phyloP scores from a whole-genome alignment of 2,113 vertebrate species.

The Ailuropoda melanoleuca region DNA sequence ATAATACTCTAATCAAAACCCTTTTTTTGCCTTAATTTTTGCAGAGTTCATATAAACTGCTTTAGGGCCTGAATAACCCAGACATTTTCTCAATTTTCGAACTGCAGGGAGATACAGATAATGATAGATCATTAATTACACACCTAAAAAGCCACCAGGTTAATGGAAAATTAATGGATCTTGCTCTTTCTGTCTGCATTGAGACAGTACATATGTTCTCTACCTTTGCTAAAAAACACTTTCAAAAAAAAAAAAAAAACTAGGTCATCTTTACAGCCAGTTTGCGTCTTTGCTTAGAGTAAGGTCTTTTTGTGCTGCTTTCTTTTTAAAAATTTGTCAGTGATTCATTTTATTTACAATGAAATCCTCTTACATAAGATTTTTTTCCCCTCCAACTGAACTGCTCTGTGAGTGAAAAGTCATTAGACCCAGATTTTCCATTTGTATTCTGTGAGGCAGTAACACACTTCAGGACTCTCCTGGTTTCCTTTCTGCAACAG shows the following conservation, averaged over 20 bases:
- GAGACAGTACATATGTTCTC: neutral
- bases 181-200: neutral
- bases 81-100: neutral
- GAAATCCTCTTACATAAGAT: conserved; percentile 26
- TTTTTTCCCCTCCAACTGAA: neutral
- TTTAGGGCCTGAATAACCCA: conserved; percentile 29
- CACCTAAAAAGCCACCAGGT: neutral
- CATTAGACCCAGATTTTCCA: conserved; percentile 50
- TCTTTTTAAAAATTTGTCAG: conserved; percentile 33
- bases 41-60: conserved; percentile 2
- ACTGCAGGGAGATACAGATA: neutral
- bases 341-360: conserved; percentile 68
- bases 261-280: neutral
- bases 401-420: conserved; percentile 30
- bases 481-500: neutral
- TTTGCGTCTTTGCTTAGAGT: conserved; percentile 14
- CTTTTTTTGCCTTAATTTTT: neutral
- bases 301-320: conserved; percentile 22
- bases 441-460: conserved; percentile 47
- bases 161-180: conserved; percentile 52
- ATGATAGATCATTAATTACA: conserved; percentile 37
- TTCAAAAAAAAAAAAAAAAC: conserved; percentile 60
- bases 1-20: neutral
- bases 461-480: conserved; percentile 16
- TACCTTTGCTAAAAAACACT: conserved; percentile 15